These are phyloP conservation scores for Nebria brevicollis DNA, from an alignment of 2,888 invertebrate species.

Conservation along the genomic window DNA sequence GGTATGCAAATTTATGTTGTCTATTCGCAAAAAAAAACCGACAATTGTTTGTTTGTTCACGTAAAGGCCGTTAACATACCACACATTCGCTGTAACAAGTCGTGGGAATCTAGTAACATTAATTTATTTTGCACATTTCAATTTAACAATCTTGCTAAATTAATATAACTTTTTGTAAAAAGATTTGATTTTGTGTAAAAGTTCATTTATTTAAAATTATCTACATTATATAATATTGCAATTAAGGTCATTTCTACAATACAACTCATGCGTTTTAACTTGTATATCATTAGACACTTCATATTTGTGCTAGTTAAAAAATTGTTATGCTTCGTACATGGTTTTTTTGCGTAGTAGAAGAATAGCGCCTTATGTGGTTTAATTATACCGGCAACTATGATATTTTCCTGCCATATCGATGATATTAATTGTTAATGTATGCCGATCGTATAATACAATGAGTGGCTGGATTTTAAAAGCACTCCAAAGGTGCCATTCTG, in stretches of 20 bases:
- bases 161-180: background rate
- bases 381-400: constrained; percentile 36
- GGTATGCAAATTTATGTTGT: constrained; percentile 43
- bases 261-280: background rate
- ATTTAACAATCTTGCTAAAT: background rate
- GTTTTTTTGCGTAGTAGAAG: background rate
- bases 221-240: too few relatives aligned
- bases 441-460: constrained; percentile 28
- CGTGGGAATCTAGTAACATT: background rate
- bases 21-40: constrained; percentile 17
- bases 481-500: constrained; percentile 34
- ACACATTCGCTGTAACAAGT: constrained; percentile 14
- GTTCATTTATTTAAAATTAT: too few relatives aligned
- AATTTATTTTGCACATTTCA: background rate
- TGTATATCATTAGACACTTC: background rate
- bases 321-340: background rate
- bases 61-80: background rate
- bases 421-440: constrained; percentile 38
- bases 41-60: constrained; percentile 14
- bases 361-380: constrained; percentile 14
- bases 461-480: constrained; percentile 25
- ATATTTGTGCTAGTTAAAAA: background rate
- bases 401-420: constrained; percentile 26
- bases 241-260: background rate
- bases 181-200: background rate